Percentiles rank a stretch among this genome's conserved stretches.
These are phyloP conservation scores for Taenaris catops DNA, from an alignment of 2,888 invertebrate species.

Conservation along the genomic window DNA sequence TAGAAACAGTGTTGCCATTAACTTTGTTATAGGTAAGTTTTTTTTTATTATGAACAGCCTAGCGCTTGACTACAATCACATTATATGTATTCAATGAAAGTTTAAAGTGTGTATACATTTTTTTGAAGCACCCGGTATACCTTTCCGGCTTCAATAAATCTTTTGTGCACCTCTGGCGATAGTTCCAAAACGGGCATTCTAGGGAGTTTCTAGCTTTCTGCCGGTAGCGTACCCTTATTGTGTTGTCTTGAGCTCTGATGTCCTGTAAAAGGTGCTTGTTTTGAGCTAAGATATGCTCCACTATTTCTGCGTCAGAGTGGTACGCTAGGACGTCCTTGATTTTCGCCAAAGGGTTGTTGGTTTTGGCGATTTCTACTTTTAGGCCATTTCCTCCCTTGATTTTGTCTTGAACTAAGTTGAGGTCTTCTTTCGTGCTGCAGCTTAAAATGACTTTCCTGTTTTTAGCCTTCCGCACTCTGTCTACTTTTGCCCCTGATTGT, in stretches of 20 bases:
- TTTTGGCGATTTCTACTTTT: constrained; percentile 10
- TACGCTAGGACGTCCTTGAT: constrained; percentile 15
- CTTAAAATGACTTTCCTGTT: constrained; percentile 13
- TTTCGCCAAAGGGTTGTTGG: constrained; percentile 8
- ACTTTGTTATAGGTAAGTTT: too few relatives aligned
- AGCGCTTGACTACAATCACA: too few relatives aligned
- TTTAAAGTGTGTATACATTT: too few relatives aligned
- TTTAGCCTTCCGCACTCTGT: constrained; percentile 7
- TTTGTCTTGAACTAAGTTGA: background rate
- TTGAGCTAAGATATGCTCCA: constrained; percentile 1
- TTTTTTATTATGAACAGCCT: too few relatives aligned
- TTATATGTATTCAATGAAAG: too few relatives aligned
- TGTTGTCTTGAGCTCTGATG: background rate
- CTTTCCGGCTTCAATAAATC: too few relatives aligned
- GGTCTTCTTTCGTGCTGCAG: constrained; percentile 9
- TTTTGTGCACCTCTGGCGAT: too few relatives aligned
- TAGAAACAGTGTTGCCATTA: too few relatives aligned
- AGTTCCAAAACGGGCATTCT: too few relatives aligned
- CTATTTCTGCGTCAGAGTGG: constrained; percentile 16
- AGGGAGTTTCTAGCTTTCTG: too few relatives aligned
- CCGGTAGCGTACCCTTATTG: background rate
- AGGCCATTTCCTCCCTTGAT: background rate
- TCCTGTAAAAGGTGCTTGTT: background rate
- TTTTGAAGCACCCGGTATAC: too few relatives aligned
- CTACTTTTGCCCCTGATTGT: constrained; percentile 4